Evolutionary conservation across 2,888 invertebrate species (phyloP), one percentile per base, ranked within the genome.

Genomic region (Apamea sordens): DNA sequence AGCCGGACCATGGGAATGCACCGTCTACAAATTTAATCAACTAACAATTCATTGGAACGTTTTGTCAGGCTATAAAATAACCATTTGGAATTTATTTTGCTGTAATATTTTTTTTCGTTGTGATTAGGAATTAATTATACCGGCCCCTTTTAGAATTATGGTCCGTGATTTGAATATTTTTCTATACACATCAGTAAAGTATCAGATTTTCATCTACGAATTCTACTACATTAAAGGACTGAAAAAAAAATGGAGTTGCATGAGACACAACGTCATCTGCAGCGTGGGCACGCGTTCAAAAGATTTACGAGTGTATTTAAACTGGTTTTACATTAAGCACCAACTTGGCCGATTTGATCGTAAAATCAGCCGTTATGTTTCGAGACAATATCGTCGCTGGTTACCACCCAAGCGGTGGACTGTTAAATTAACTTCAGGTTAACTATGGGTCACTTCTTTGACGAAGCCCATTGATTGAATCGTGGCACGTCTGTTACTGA

Each of bases 251-350:
- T 85, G 82, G 81, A 89, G 87, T 91, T 88, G 86, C 90, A 92
- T 90, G 92, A 92, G 93, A 94, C 92, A 93, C 91, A 89, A 91
- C 92, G 89, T 90, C 93, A 92, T 92, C 91, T 90, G 89, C 87
- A 89, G 93, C 93, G 94, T 94, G 94, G 95, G 95, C 95, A 95
- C 95, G 95, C 94, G 95, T 92, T 92, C 90, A 85, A 88, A 91
- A 95, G 95, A 96, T 96, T 95, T 96, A 96, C 95, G 96, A 95
- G 95, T 95, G 94, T 95, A 95, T 95, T 96, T 95, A 95, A 96
- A 96, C 96, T 95, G 96, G 95, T 96, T 96, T 94, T 93, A 94
- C 95, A 95, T 96, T 95, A 95, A 95, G 94, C 93, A 95, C 93
- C 94, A 95, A 94, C 95, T 94, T 94, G 93, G 92, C 92, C 92